Evolutionary conservation across 2,113 vertebrate species (phyloP), one percentile per base, ranked within the genome.

Genomic region (Microcebus murinus): DNA sequence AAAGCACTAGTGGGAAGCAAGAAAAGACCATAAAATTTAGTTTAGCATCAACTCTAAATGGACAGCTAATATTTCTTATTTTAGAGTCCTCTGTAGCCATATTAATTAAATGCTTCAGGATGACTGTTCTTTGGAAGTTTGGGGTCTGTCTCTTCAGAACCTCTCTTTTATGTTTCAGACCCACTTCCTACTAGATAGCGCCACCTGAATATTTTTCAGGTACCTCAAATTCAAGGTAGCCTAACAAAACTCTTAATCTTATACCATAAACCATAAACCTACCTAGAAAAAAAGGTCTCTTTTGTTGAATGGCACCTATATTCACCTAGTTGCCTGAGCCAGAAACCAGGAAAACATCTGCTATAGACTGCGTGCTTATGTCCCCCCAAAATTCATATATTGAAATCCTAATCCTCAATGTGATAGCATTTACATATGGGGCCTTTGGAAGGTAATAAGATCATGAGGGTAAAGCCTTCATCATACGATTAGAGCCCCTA

Each of bases 11-110:
- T 61, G 52, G 59, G 25, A 94, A 63, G 61, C 63, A 82, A 68
- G 85, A 55, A 80, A 52, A 93, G 57, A 57, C 17, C 59, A 59
- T 83, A 67, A 90, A 95, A 77, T 57, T 74, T 94, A 52, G 76
- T 65, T 91, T 93, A 59, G 45, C 52, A 57, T 57, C 80, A 93
- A 92, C 52, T 86, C 39, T 59, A 74, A 50, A 65, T 12, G 21
- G 68, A 90, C 45, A 92, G 73, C 74, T 95, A 65, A 50, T 59
- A 68, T 39, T 87, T 94, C 55, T 80, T 34, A 68, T 21, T 50
- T 76, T 39, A 48, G 6, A 87, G 45, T 59, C 10, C 52, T 74
- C 21, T 70, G 21, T 50, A 13, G 39, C 25, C 88, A 39, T 31
- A 87, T 52, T 87, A 90, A 95, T 61, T 55, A 92, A 90, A 36